Conservation (phyloP, 1,140 invertebrate genomes). For the Polypedilum pembai region DNA sequence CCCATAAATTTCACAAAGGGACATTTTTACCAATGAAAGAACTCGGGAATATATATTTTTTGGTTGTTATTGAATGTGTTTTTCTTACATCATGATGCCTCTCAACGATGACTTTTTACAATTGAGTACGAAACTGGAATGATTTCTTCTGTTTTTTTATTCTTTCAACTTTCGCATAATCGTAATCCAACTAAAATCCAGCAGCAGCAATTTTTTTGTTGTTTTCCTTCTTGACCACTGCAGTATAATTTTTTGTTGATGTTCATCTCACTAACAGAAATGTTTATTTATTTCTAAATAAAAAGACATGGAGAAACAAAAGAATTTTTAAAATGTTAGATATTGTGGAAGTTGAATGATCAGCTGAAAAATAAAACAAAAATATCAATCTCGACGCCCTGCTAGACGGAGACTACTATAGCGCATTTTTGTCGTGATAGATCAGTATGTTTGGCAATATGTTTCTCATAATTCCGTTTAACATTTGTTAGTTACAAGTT, state of each 20-base stretch:
- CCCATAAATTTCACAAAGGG: slow-evolving; percentile 5
- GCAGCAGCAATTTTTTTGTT: not conserved
- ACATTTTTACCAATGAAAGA: not conserved
- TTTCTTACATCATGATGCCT: not conserved
- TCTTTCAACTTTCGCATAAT: not conserved
- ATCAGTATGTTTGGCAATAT: no score
- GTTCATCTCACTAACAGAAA: no score
- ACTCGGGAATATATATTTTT: no score
- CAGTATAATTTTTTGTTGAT: no score
- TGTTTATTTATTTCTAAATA: no score
- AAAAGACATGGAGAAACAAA: not conserved
- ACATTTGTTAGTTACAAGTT: no score
- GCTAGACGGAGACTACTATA: no score
- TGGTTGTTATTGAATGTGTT: no score
- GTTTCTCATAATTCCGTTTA: no score
- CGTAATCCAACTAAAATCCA: not conserved
- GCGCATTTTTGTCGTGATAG: no score
- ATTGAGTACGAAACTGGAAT: slow-evolving; percentile 12
- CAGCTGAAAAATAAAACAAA: not conserved
- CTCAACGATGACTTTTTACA: slow-evolving; percentile 1
- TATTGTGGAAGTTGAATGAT: not conserved
- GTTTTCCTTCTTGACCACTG: no score
- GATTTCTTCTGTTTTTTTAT: not conserved
- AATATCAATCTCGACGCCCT: no score
- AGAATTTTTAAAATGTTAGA: not conserved